Conservation (phyloP, 2,113 vertebrate species). For the Oceanites oceanicus region DNA sequence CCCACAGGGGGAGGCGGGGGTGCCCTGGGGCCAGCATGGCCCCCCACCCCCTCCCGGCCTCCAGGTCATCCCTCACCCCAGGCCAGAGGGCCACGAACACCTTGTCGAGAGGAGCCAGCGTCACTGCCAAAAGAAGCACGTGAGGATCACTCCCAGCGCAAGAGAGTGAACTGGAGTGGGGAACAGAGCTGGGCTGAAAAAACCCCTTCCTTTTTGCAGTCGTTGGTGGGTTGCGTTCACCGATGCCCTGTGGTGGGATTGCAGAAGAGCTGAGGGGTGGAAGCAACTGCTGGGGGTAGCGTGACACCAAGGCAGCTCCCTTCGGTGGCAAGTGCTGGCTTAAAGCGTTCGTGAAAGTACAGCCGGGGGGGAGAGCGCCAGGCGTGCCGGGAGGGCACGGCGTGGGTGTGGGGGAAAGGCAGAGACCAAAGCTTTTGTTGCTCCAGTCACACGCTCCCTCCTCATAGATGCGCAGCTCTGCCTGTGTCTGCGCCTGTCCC, state of each 20-base stretch:
- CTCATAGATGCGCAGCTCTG: neutral
- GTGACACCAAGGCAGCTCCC: neutral
- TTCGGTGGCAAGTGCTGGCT: neutral
- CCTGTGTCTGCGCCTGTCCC: neutral
- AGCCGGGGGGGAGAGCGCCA: neutral
- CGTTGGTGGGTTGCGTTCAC: neutral
- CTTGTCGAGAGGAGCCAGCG: accelerated
- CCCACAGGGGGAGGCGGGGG: neutral
- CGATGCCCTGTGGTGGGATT: accelerated
- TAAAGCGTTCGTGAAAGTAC: neutral
- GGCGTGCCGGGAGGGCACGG: neutral
- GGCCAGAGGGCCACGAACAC: neutral
- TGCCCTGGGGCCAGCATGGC: neutral
- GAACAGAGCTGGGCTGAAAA: neutral
- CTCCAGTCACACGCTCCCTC: neutral
- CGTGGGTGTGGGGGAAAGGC: neutral
- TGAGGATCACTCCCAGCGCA: neutral
- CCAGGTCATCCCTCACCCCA: neutral
- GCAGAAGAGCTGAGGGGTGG: neutral
- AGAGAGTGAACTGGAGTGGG: neutral
- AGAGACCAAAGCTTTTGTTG: neutral
- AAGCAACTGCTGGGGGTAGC: neutral
- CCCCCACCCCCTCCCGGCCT: too few species aligned
- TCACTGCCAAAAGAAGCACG: neutral
- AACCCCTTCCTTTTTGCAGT: neutral